Base-by-base conservation (phyloP, 1,140 invertebrate genomes). In the Drosophila novamexicana region DNA sequence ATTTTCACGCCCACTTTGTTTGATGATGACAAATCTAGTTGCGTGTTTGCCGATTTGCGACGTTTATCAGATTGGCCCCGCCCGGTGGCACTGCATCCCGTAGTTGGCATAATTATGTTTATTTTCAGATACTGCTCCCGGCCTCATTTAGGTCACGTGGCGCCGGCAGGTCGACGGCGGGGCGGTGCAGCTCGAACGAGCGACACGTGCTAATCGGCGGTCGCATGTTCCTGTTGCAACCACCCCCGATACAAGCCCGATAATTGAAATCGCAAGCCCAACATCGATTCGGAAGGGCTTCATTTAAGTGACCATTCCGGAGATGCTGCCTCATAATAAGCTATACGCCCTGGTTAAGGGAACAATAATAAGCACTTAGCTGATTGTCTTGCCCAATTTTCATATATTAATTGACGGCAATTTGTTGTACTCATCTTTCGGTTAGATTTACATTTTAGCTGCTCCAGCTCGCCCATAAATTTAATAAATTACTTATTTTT, bases 1-100 rank as follows among this genome's bases (percentile, higher is more conserved):
- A 89, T 89, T 89, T 89, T 89, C 84, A 89, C 84, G 84, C 84
- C 84, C 84, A 89, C 85, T 89, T 89, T 89, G 84, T 89, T 89
- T 89, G 84, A 89, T 89, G 80, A 89, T 89, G 84, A 89, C 84
- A 89, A 89, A 89, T 89, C 74, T 89, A 61, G 84, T 84, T 89
- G 84, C 84, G 80, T 89, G 84, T 89, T 79, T 79, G 74, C 69
- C 77, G 77, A 79, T 79, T 79, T 77, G 77, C 77, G 69, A 73
- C 75, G 75, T 77, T 79, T 89, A 89, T 89, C 80, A 69, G 84
- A 78, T 89, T 84, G 80, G 56, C 71, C 71, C 22, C 37, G 32
- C 8, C 39, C 7, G n/a, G 36, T 10, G 9, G 22, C 36, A 56
- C 32, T 42, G 50, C 39, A 42, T 22, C 34, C 59, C 39, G 3